Base-by-base conservation (phyloP, 2,113 vertebrate species). In the Carassius carassius region DNA sequence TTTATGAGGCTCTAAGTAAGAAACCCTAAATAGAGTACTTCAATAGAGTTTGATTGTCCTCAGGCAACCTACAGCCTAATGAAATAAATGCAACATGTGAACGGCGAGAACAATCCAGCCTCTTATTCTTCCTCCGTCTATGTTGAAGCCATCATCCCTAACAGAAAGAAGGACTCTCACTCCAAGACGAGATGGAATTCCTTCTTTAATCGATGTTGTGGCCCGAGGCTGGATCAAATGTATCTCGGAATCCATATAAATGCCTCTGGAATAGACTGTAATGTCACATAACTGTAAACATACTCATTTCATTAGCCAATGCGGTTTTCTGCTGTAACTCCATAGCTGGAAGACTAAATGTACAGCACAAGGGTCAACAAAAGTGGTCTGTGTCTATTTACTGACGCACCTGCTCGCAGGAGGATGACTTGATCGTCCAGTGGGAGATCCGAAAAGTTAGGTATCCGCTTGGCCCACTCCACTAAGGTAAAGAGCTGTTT, bases 401-500 rank as follows among this genome's bases (percentile, higher is more conserved):
- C 94, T 85, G 79, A 96, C 95, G 19, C 75, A 88, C 87, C 97
- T 92, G 96, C 96, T 92, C 96, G 94, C 23, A 97, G 93, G 74
- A 97, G 90, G 89, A 97, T 97, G 92, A 97, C 97, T 92, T 97
- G 97, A 93, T 97, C 96, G 84, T 97, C 97, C 89, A 97, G 41
- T 44, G 41, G 41, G 41, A 44, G 41, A 44, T 44, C 41, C 9
- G 41, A 44, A 44, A 44, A 44, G 91, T 97, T 96, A 1, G 96
- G 96, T 90, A 97, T 96, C 92, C 96, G 94, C 91, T 97, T 97
- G 37, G 97, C 96, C 97, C 97, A 97, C 91, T 97, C 97, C 78
- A 97, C 97, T 87, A 97, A 93, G 0, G 97, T 98, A 87, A 98
- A 98, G 13, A 98, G 96, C 89, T 98, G 97, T 78, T 97, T 98